These are phyloP conservation scores for Drosophila melanica DNA, from an alignment of 1,140 invertebrate genomes.

Conservation along the genomic window DNA sequence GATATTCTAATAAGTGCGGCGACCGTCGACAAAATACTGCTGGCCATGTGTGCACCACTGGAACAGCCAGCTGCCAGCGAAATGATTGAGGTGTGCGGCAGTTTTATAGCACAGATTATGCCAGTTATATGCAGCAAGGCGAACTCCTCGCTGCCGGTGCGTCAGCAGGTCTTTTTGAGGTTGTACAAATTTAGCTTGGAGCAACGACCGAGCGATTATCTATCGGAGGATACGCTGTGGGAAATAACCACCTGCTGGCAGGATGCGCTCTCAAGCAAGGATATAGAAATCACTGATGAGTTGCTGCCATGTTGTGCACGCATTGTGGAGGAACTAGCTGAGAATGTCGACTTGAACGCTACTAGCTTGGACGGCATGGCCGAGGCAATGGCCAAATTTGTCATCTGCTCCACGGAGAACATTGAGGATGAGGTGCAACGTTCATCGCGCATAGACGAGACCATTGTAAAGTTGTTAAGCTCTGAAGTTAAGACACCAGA, in stretches of 20 bases:
- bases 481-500: constrained; percentile 52
- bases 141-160: constrained; percentile 73
- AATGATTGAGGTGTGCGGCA: constrained; percentile 84
- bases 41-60: constrained; percentile 80
- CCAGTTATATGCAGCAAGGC: constrained; percentile 82
- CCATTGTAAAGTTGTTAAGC: constrained; percentile 48
- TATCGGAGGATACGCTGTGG: constrained; percentile 85
- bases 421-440: constrained; percentile 63
- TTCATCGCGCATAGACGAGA: constrained; percentile 54
- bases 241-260: constrained; percentile 86
- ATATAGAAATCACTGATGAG: constrained; percentile 63
- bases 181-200: constrained; percentile 84
- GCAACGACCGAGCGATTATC: constrained; percentile 63
- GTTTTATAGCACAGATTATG: constrained; percentile 85
- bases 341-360: constrained; percentile 33
- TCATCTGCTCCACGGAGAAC: constrained; percentile 73
- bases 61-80: constrained; percentile 57
- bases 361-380: constrained; percentile 70
- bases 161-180: constrained; percentile 83
- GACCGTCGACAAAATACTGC: constrained; percentile 85
- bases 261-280: constrained; percentile 84
- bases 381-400: constrained; percentile 72
- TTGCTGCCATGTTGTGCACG: constrained; percentile 56
- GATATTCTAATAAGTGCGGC: constrained; percentile 84
- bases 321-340: constrained; percentile 56